phyloP scores from a whole-genome alignment of 2,797 vertebrate genomes.

The Catharus ustulatus region DNA sequence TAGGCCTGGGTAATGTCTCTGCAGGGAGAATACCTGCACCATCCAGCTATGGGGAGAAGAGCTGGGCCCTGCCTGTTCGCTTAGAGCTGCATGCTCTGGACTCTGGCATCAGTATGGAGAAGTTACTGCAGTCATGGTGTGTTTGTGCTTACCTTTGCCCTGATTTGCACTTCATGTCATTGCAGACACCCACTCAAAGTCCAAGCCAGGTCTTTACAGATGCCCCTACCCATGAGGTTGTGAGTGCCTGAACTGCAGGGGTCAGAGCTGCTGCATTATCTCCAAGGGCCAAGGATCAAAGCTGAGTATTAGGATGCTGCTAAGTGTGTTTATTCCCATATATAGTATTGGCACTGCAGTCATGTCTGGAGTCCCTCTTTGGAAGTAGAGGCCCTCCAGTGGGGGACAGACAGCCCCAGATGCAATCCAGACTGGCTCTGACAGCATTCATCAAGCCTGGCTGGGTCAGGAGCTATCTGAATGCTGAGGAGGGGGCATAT shows the following conservation, averaged over 20 bases:
- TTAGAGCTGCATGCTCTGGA: neutral
- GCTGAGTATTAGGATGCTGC: neutral
- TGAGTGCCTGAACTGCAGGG: neutral
- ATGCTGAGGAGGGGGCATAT: rapidly evolving
- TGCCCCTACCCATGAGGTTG: neutral
- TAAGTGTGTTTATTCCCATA: neutral
- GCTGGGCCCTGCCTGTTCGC: neutral
- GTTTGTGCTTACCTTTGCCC: neutral
- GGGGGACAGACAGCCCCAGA: neutral
- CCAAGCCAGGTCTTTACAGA: neutral
- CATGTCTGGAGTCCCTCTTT: neutral
- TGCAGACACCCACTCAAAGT: neutral
- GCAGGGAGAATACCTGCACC: neutral
- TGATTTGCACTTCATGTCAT: neutral
- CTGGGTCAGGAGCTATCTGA: neutral
- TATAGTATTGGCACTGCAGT: neutral
- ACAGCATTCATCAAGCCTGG: neutral
- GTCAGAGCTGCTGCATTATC: neutral
- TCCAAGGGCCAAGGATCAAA: neutral
- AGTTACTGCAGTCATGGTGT: neutral
- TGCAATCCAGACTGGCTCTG: neutral
- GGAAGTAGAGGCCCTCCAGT: neutral
- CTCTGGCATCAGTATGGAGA: neutral
- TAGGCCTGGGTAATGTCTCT: neutral
- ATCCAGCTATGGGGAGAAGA: neutral